Evolutionary conservation across 2,113 vertebrate species (phyloP).

Genomic region (Puffinus mauretanicus): DNA sequence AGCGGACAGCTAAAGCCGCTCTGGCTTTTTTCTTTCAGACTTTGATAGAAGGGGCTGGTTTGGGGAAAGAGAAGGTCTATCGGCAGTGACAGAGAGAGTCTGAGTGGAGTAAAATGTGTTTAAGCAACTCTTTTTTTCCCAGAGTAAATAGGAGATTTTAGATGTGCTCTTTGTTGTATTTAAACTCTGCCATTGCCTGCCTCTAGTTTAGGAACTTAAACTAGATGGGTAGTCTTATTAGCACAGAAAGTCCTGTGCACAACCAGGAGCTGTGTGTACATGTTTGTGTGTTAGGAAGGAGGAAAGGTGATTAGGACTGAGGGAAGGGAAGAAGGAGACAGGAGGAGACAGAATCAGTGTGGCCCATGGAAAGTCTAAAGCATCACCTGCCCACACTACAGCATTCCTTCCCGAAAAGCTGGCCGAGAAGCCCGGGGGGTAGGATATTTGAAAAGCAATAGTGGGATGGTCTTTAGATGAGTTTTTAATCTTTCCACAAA

Average conservation of each 20-base stretch:
- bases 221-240: not conserved
- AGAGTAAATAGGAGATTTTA: not conserved
- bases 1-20: not conserved
- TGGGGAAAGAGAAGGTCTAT: not conserved
- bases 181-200: not conserved
- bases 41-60: not conserved
- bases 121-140: not conserved
- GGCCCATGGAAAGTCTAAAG: not conserved
- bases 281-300: not conserved
- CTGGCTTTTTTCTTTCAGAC: not conserved
- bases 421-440: not conserved
- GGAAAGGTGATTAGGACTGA: no score
- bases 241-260: not conserved
- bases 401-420: not conserved
- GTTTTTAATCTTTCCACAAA: slow-evolving; percentile 44
- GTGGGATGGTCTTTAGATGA: not conserved
- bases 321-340: not conserved
- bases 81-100: not conserved
- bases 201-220: not conserved
- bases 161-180: not conserved
- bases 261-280: not conserved
- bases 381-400: not conserved
- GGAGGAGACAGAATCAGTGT: not conserved
- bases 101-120: not conserved
- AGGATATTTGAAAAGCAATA: not conserved